Evolutionary conservation across 1,140 invertebrate species (phyloP).

Genomic region (Cyrtorhinus lividipennis): DNA sequence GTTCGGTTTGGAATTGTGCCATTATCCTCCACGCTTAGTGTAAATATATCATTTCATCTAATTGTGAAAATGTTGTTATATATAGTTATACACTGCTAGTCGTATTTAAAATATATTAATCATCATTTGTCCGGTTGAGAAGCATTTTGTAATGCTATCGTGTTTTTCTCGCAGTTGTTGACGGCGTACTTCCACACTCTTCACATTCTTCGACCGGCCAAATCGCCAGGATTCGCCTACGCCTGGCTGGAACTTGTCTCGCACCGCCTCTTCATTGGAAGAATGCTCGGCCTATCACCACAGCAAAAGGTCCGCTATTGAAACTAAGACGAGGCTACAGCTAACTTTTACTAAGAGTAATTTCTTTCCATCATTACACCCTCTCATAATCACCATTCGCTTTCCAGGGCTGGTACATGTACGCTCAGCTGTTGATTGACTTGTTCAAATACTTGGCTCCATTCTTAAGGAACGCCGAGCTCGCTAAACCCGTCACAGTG

Average conservation of each 20-base stretch:
- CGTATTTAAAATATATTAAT: no score
- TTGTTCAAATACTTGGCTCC: conserved; percentile 94
- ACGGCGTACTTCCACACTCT: conserved; percentile 84
- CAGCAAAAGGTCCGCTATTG: conserved; percentile 40
- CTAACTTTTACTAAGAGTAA: no score
- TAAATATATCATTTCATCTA: no score
- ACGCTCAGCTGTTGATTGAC: conserved; percentile 83
- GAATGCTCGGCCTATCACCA: conserved; percentile 73
- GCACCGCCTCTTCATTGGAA: conserved; percentile 88
- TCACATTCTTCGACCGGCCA: conserved; percentile 81
- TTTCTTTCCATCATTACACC: no score
- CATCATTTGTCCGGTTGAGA: no score
- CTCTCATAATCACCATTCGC: no score
- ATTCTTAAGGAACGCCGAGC: conserved; percentile 89
- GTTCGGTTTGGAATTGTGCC: no score
- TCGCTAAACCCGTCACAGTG: conserved; percentile 80
- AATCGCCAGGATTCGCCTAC: conserved; percentile 92
- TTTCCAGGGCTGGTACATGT: conserved; percentile 60
- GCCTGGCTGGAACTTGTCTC: conserved; percentile 96
- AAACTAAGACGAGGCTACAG: no score
- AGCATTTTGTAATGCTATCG: no score
- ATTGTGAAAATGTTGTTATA: no score
- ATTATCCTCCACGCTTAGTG: no score
- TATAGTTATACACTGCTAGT: no score
- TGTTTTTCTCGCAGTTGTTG: conserved; percentile 57